Percentiles rank a stretch among this genome's conserved stretches.
Conservation (phyloP, 2,888 invertebrate species). For the Noctuana brunneofusca region DNA sequence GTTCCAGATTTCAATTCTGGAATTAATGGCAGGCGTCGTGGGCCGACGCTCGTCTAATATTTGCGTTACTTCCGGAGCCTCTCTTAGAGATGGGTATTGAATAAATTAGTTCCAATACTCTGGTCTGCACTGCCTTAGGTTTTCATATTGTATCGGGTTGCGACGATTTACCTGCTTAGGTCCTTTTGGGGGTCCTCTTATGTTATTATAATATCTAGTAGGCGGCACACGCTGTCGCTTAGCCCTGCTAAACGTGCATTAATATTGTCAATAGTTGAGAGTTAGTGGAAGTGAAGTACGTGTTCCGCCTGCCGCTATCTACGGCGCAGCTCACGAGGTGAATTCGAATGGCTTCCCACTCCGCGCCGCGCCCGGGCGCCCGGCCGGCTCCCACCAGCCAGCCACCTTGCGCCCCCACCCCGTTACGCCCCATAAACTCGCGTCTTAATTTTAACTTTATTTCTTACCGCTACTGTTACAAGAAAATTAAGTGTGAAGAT, state of each 20-base stretch:
- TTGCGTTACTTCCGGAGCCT: constrained; percentile 80
- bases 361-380: constrained; percentile 51
- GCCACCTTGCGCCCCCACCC: constrained; percentile 59
- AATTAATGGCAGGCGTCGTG: constrained; percentile 80
- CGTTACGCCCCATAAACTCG: constrained; percentile 82
- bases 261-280: constrained; percentile 83
- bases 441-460: constrained; percentile 83
- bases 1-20: constrained; percentile 83
- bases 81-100: constrained; percentile 74
- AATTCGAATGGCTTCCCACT: constrained; percentile 78
- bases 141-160: neutral
- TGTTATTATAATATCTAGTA: constrained; percentile 60
- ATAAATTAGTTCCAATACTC: constrained; percentile 74
- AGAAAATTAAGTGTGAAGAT: constrained; percentile 80
- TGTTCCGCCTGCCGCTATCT: constrained; percentile 82
- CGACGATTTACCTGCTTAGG: neutral
- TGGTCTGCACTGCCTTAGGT: constrained; percentile 42
- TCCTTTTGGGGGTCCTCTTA: constrained; percentile 28
- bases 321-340: constrained; percentile 78
- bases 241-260: constrained; percentile 81
- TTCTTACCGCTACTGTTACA: constrained; percentile 78
- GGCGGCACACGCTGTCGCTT: constrained; percentile 69
- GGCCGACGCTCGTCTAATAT: constrained; percentile 78
- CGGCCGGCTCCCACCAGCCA: constrained; percentile 47
- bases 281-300: constrained; percentile 83